Evolutionary conservation across 2,797 vertebrate genomes (phyloP).

Genomic region (Podarcis lilfordi): DNA sequence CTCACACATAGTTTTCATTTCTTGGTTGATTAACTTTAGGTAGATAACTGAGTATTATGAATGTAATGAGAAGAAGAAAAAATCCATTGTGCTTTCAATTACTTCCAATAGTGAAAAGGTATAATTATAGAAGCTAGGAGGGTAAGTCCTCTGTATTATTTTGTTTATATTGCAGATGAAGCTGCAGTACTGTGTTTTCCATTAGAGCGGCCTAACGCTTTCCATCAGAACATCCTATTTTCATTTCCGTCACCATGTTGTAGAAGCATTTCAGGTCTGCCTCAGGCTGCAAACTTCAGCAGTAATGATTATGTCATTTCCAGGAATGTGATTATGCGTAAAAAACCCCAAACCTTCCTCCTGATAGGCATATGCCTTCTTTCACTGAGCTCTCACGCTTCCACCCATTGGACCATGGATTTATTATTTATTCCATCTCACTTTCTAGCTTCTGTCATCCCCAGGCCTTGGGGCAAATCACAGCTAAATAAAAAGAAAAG

Average conservation of each 20-base stretch:
- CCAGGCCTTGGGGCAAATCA: neutral
- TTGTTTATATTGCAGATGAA: constrained; percentile 13
- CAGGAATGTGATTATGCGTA: constrained; percentile 2
- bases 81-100: constrained; percentile 9
- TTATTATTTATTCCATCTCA: constrained; percentile 16
- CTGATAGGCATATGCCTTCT: neutral
- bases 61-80: constrained; percentile 9
- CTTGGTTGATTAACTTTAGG: constrained; percentile 22
- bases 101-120: neutral
- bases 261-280: constrained; percentile 5
- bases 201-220: neutral
- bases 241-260: constrained; percentile 9
- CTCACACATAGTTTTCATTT: constrained; percentile 29
- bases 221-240: neutral
- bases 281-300: constrained; percentile 3
- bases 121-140: constrained; percentile 10
- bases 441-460: neutral
- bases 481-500: neutral
- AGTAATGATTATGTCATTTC: constrained; percentile 12
- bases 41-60: constrained; percentile 10
- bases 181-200: neutral
- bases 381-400: neutral
- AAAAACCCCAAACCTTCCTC: neutral
- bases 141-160: neutral
- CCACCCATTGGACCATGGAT: neutral